phyloP scores from a whole-genome alignment of 2,113 vertebrate genomes.

The Sander vitreus region DNA sequence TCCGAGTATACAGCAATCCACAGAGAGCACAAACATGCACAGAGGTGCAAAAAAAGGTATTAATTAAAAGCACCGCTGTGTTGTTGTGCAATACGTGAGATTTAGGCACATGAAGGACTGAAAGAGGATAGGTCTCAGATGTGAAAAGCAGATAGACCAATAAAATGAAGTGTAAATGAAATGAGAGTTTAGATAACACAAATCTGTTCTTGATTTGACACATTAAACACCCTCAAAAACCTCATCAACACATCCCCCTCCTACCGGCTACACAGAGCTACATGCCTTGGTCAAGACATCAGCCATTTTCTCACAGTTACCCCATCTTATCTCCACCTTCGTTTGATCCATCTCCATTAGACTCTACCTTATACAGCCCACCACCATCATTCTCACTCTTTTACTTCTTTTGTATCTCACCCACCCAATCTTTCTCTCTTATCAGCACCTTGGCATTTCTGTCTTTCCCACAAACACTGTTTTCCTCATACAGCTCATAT shows the following conservation, averaged over 20 bases:
- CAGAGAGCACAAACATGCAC: conserved; percentile 37
- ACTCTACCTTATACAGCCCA: conserved; percentile 53
- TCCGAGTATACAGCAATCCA: conserved; percentile 48
- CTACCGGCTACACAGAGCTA: neutral
- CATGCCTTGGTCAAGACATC: conserved; percentile 55
- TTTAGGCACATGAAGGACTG: neutral
- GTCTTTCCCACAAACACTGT: conserved; percentile 81
- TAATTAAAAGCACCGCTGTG: neutral
- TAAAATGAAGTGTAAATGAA: neutral
- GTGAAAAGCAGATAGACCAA: neutral
- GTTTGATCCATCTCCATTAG: conserved; percentile 82
- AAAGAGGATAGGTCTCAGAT: neutral
- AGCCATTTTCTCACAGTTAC: conserved; percentile 78
- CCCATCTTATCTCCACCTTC: conserved; percentile 77
- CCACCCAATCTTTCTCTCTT: conserved; percentile 63
- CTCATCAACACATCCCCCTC: neutral
- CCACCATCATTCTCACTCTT: conserved; percentile 65
- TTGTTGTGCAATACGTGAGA: conserved; percentile 11
- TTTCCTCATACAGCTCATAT: conserved; percentile 83
- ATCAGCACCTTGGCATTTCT: conserved; percentile 76
- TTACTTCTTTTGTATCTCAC: conserved; percentile 62
- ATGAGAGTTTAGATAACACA: neutral
- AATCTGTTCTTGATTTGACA: neutral
- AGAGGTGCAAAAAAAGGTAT: conserved; percentile 34
- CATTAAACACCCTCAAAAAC: neutral